phyloP scores from a whole-genome alignment of 2,113 vertebrate species.

The Sorex fumeus region DNA sequence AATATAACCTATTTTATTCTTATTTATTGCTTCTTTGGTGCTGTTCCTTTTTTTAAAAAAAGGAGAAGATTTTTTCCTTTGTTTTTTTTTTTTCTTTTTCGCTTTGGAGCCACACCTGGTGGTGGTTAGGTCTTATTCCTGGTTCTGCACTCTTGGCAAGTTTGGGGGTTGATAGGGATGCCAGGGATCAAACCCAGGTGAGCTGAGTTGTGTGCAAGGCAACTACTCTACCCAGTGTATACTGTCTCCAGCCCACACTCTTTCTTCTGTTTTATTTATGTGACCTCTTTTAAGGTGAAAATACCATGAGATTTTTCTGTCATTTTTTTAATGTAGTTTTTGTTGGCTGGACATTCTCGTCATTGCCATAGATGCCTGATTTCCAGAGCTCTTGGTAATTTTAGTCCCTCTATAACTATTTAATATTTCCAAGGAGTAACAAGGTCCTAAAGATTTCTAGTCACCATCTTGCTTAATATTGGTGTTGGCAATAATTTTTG shows the following conservation, averaged over 20 bases:
- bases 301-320: not conserved
- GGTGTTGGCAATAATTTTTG: not conserved
- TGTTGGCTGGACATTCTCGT: not conserved
- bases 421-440: not conserved
- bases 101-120: too few species aligned
- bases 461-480: not conserved
- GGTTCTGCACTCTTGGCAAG: too few species aligned
- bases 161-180: too few species aligned
- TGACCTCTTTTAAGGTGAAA: not conserved
- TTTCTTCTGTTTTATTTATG: not conserved
- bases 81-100: not conserved
- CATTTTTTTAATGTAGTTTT: not conserved
- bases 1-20: not conserved
- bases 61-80: not conserved
- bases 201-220: too few species aligned
- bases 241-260: too few species aligned
- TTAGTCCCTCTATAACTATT: not conserved
- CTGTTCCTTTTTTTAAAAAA: too few species aligned
- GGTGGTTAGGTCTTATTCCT: too few species aligned
- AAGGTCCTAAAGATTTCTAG: not conserved
- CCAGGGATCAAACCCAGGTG: too few species aligned
- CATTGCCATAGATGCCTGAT: not conserved
- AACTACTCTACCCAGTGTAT: too few species aligned
- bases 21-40: not conserved
- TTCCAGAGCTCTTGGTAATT: not conserved